phyloP scores from a whole-genome alignment of 2,113 vertebrate species.

The Dromiciops gliroides region DNA sequence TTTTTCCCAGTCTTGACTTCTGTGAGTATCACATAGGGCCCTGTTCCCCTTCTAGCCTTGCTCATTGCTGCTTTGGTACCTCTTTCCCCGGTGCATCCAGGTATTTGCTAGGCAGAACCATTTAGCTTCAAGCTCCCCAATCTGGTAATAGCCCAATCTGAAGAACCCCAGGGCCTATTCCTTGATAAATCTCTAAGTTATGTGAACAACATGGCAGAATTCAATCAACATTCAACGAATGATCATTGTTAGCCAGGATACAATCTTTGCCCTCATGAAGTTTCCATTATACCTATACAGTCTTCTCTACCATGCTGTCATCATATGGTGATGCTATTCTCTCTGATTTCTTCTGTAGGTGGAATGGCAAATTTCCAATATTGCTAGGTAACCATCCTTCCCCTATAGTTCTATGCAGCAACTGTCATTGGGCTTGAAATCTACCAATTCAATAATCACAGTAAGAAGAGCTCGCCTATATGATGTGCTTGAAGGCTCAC shows the following conservation, averaged over 20 bases:
- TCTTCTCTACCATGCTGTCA: neutral
- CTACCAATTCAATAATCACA: neutral
- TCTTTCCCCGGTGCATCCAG: neutral
- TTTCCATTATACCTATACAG: neutral
- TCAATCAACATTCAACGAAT: neutral
- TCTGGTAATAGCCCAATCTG: neutral
- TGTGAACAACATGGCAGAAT: neutral
- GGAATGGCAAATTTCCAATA: conserved; percentile 1
- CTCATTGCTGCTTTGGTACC: neutral
- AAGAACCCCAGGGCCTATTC: neutral
- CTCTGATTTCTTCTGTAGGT: neutral
- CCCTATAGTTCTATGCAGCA: neutral
- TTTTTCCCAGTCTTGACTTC: neutral
- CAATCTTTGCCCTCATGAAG: neutral
- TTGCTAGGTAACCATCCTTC: neutral
- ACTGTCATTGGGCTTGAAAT: neutral
- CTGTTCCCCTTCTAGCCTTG: neutral
- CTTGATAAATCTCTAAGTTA: neutral
- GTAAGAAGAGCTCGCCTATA: neutral
- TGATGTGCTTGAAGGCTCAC: neutral
- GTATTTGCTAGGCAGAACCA: neutral
- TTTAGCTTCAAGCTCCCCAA: neutral
- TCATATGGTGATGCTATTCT: neutral
- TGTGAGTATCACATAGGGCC: neutral
- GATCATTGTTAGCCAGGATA: neutral